Percentiles rank a stretch among this genome's conserved stretches.
phyloP scores from a whole-genome alignment of 92 coral and sea anemone genomes.

The Paramuricea clavata region DNA sequence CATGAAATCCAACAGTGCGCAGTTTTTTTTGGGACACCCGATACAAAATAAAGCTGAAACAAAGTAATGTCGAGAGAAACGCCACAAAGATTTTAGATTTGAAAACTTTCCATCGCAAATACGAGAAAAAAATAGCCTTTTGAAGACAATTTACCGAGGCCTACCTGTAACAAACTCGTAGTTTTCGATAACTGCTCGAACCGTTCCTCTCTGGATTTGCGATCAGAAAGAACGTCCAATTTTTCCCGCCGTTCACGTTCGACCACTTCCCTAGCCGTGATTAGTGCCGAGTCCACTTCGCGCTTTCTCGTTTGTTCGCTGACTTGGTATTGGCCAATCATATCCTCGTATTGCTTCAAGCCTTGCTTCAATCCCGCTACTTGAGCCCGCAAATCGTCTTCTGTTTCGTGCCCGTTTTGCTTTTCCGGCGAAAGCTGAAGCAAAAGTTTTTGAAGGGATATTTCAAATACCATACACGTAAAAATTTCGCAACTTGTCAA shows the following conservation, averaged over 20 bases:
- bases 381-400: constrained; percentile 73
- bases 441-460: too few relatives aligned
- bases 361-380: constrained; percentile 79
- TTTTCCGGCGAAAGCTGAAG: not conserved
- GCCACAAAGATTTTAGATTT: too few relatives aligned
- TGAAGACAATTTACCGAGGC: not conserved
- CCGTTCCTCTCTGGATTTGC: constrained; percentile 83
- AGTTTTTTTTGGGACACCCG: too few relatives aligned
- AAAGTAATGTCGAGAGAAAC: too few relatives aligned
- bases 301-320: constrained; percentile 88
- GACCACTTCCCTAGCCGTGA: constrained; percentile 81
- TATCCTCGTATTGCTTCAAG: constrained; percentile 85
- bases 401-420: constrained; percentile 21
- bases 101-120: too few relatives aligned
- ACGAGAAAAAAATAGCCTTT: too few relatives aligned
- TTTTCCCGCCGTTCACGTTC: constrained; percentile 93
- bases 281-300: constrained; percentile 85
- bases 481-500: too few relatives aligned
- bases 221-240: constrained; percentile 91
- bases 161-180: constrained; percentile 91
- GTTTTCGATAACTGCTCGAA: constrained; percentile 85
- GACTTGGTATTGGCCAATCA: constrained; percentile 80
- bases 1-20: too few relatives aligned
- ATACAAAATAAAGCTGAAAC: too few relatives aligned
- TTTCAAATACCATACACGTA: too few relatives aligned